phyloP scores from a whole-genome alignment of 2,888 invertebrate genomes.

The Nomada ruficornis region DNA sequence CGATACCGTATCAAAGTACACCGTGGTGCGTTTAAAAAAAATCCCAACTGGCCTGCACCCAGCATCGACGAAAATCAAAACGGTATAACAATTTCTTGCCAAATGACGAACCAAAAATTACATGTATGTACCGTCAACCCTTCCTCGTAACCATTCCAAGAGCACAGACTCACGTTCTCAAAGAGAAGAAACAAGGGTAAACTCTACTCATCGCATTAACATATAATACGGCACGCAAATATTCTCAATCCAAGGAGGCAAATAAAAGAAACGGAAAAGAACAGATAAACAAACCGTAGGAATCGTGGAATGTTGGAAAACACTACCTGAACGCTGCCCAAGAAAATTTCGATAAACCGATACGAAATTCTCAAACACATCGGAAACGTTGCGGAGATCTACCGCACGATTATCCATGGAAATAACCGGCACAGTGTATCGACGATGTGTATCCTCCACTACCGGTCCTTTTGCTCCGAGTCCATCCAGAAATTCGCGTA shows the following conservation, averaged over 20 bases:
- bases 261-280: neutral
- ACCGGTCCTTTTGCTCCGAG: neutral
- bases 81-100: too few species aligned
- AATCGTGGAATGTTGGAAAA: slow-evolving; percentile 21
- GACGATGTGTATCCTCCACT: neutral
- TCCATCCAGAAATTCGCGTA: slow-evolving; percentile 3
- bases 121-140: too few species aligned
- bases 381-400: slow-evolving; percentile 28
- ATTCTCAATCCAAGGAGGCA: neutral
- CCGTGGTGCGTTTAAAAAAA: neutral
- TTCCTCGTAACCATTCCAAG: too few species aligned
- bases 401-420: slow-evolving; percentile 30
- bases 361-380: slow-evolving; percentile 60
- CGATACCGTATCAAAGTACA: too few species aligned
- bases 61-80: too few species aligned
- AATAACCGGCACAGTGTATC: neutral
- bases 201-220: too few species aligned
- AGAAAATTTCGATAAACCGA: slow-evolving; percentile 61
- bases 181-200: too few species aligned
- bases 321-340: slow-evolving; percentile 60
- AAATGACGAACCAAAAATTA: too few species aligned
- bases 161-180: too few species aligned
- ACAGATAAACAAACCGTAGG: slow-evolving; percentile 2
- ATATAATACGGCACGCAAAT: too few species aligned
- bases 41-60: too few species aligned